Conservation (phyloP, 2,113 vertebrate genomes). For the Montifringilla adamsi region DNA sequence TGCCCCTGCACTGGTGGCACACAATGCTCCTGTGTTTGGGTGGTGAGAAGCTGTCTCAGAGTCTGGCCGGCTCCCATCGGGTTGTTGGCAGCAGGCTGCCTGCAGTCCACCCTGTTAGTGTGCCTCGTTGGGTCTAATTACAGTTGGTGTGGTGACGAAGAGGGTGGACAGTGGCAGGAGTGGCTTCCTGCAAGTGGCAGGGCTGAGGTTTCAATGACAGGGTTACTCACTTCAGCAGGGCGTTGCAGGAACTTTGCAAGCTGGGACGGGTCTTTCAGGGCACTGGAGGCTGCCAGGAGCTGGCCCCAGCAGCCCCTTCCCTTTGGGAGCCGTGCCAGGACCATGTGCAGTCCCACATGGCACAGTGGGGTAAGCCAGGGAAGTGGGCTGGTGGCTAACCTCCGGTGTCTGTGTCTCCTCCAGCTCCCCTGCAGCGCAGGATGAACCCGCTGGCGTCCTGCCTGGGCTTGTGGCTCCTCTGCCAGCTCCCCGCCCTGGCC, state of each 20-base stretch:
- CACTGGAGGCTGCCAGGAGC: not conserved
- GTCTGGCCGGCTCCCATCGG: not conserved
- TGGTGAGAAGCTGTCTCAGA: not conserved
- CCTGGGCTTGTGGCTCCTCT: conserved; percentile 72
- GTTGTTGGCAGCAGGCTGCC: not conserved
- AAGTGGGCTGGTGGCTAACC: not conserved
- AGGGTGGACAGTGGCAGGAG: conserved; percentile 45
- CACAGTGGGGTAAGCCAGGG: not conserved
- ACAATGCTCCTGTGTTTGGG: conserved; percentile 36
- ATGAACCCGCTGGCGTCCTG: conserved; percentile 59
- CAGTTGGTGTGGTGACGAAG: not conserved
- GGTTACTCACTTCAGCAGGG: conserved; percentile 1
- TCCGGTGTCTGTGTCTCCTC: conserved; percentile 44
- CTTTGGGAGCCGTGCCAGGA: not conserved
- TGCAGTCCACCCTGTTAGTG: not conserved
- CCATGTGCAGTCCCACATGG: not conserved
- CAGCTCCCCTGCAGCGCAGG: conserved; percentile 62
- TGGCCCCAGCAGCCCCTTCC: not conserved
- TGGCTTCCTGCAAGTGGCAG: conserved; percentile 4
- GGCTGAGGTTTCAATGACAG: not conserved
- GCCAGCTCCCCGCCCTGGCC: conserved; percentile 62
- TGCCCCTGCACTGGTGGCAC: conserved; percentile 10
- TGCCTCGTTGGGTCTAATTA: conserved; percentile 30
- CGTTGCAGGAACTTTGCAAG: not conserved
- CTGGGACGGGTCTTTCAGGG: not conserved